A percentile compares a stretch with the other conserved stretches of the same genome.
phyloP scores from a whole-genome alignment of 2,797 vertebrate genomes.

The Coranthus polyacanthus region DNA sequence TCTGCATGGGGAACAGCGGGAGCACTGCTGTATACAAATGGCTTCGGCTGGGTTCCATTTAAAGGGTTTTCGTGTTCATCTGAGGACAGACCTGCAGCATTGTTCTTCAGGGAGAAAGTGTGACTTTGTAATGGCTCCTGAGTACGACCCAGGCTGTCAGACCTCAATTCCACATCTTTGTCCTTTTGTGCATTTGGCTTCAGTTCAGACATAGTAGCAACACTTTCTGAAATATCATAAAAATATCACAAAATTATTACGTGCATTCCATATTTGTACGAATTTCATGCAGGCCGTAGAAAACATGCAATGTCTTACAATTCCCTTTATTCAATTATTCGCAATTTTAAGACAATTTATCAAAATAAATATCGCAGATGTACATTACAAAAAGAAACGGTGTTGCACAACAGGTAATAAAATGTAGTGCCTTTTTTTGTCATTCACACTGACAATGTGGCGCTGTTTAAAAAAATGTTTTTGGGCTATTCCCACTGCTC shows the following conservation, averaged over 20 bases:
- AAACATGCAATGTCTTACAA: not conserved
- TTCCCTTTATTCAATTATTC: not conserved
- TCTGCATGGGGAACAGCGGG: conserved; percentile 92
- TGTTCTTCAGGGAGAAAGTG: conserved; percentile 89
- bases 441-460: conserved; percentile 46
- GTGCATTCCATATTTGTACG: not conserved
- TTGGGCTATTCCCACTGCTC: conserved; percentile 57
- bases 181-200: conserved; percentile 90
- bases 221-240: conserved; percentile 82
- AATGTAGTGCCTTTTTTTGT: conserved; percentile 32
- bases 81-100: conserved; percentile 87
- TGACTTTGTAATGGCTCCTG: conserved; percentile 89
- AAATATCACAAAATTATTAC: conserved; percentile 49
- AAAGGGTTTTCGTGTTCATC: conserved; percentile 95
- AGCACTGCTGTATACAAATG: conserved; percentile 93
- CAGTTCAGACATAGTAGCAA: conserved; percentile 89
- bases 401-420: conserved; percentile 45
- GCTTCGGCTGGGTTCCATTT: conserved; percentile 95
- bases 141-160: conserved; percentile 86
- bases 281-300: not conserved
- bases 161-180: conserved; percentile 85
- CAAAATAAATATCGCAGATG: conserved; percentile 12
- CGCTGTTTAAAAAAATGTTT: conserved; percentile 44
- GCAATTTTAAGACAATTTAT: not conserved
- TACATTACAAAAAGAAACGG: conserved; percentile 32